Base-by-base conservation (phyloP, 2,113 vertebrate genomes). In the Boleophthalmus pectinirostris region DNA sequence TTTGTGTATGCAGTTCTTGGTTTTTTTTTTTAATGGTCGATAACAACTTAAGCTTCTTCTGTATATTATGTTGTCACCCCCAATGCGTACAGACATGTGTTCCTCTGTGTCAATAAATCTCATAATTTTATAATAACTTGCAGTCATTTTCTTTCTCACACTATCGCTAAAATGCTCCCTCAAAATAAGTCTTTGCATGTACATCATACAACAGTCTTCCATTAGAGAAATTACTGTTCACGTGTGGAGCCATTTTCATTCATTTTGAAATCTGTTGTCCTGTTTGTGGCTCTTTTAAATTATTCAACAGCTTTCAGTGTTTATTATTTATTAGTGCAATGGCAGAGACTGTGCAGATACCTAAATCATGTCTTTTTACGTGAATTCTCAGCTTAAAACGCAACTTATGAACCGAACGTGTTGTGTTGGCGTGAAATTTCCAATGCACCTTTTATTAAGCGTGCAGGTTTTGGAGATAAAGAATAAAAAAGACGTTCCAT, bases 251-350 rank as follows among this genome's bases (percentile, higher is more conserved):
- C 63, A 25, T 76, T 74, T 66, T 54, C 13, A 20, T 70, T 43
- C 38, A 47, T 66, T 66, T 46, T 46, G 12, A 21, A 43, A 46
- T 63, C 46, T 61, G 46, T 18, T 67, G 64, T 47, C 67, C 54
- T 53, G 12, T 20, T 21, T 38, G 65, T 5, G n/a, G 24, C 78
- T 58, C 23, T 73, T 38, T 82, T 88, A 8, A 85, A 85, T 88
- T 77, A 87, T 88, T 86, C 69, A 86, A 5, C 11, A 80, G 77
- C 56, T n/a, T 56, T 60, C 46, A 46, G 73, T 81, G 72, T 83
- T 73, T 85, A 85, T 87, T 82, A 86, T 86, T 83, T 69, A 82
- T 86, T 46, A 74, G 70, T 25, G 13, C 43, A 35, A 46, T 16
- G 46, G 21, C 29, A 53, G 16, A 61, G 33, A 38, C 1, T 58